Evolutionary conservation across 1,140 invertebrate species (phyloP), one percentile per base, ranked within the genome.

Genomic region (Saccostrea echinata): DNA sequence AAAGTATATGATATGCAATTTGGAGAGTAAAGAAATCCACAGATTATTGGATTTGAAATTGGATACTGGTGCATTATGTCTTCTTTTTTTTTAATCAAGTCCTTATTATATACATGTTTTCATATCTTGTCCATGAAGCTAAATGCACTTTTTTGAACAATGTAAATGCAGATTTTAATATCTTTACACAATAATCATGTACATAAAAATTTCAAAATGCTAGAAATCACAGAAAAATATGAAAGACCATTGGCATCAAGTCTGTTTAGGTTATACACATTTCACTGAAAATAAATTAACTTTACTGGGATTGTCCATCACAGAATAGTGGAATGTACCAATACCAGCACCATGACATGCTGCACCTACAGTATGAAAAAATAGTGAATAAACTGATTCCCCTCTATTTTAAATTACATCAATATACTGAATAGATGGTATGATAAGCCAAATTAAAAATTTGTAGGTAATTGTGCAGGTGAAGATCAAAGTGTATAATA

Each of bases 311-410:
- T 76, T 76, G 81, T 86, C 81, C 81, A 82, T 51, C 80, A 86
- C 85, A 86, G 85, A 86, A 61, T 86, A 86, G 30, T 33, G 76
- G n/a, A 86, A 86, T n/a, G 81, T 81, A 61, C 76, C 76, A 83
- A 86, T 61, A 82, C 68, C 68, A 71, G 24, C 13, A 4, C 85
- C 85, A 61, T 57, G 81, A 61, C 85, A 86, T 43, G 85, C 85
- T 82, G 85, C 85, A 61, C 85, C 85, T 86, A 57, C n/a, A 82
- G 35, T 35, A 61, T 1, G n/a, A 57, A 3, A 27, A 86, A 53
- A 80, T 84, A 84, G n/a, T 13, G 18, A 1, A 30, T 8, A 84
- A 61, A n/a, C n/a, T n/a, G n/a, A n/a, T n/a, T n/a, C n/a, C n/a
- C n/a, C n/a, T n/a, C n/a, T n/a, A n/a, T n/a, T n/a, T n/a, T n/a